A percentile compares a stretch with the other conserved stretches of the same genome.
These are phyloP conservation scores for Lipophrys pholis DNA, from an alignment of 2,113 vertebrate species.

Conservation along the genomic window DNA sequence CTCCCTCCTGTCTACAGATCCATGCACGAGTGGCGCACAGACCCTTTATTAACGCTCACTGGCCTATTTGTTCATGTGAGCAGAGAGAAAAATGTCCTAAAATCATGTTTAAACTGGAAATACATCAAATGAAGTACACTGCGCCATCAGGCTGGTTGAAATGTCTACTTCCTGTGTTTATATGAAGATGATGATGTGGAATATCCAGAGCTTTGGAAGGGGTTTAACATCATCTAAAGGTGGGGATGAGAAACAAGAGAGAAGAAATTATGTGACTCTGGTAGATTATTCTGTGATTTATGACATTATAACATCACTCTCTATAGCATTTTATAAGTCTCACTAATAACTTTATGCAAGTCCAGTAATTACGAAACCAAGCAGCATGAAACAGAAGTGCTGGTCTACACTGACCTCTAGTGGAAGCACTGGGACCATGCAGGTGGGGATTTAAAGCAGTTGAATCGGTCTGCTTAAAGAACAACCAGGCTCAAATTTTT, in stretches of 20 bases:
- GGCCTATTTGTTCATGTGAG: too few relatives aligned
- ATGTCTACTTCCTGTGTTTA: too few relatives aligned
- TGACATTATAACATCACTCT: conserved; percentile 16
- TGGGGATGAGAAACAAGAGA: not conserved
- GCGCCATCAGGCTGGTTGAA: too few relatives aligned
- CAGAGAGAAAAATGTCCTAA: too few relatives aligned
- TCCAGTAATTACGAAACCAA: conserved; percentile 59
- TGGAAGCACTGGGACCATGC: conserved; percentile 19
- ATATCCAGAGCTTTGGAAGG: not conserved
- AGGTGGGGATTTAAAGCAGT: not conserved
- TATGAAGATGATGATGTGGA: too few relatives aligned
- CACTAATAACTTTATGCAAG: conserved; percentile 70
- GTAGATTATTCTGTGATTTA: not conserved
- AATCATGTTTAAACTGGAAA: too few relatives aligned
- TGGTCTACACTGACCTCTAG: conserved; percentile 60
- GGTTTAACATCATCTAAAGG: not conserved
- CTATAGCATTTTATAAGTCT: conserved; percentile 19
- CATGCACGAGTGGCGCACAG: too few relatives aligned
- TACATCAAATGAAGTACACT: too few relatives aligned
- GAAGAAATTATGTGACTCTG: not conserved
- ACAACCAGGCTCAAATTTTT: too few relatives aligned
- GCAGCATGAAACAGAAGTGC: not conserved
- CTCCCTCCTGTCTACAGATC: too few relatives aligned
- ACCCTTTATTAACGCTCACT: too few relatives aligned
- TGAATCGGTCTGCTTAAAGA: not conserved